Base-by-base conservation (phyloP, 92 coral and sea anemone species). In the Phenganax marumi region DNA sequence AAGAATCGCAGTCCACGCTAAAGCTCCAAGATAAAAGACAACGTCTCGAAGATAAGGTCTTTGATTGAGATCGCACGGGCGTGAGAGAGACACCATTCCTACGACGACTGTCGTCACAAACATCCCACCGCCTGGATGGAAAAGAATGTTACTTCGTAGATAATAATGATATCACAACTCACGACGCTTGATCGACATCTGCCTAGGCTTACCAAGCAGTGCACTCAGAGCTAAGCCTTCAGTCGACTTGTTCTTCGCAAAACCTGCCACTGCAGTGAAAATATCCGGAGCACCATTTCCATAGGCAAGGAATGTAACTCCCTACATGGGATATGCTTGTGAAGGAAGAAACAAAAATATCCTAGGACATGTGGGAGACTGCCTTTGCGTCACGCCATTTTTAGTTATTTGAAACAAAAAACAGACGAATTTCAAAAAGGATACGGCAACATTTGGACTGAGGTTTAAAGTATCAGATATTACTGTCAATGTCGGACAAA, bases 241-340 rank as follows among this genome's bases (percentile, higher is more conserved):
- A 19, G 88, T 77, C 50, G 60, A 57, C 33, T 47, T 66, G 16
- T 85, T 50, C 43, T 81, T 83, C 11, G 93, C 74, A 18, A 92
- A 85, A 47, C 89, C 99, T 81, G 97, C 97, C 70, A 96, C 81
- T 9, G 97, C 91, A 86, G 97, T 96, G 58, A 96, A 96, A 49
- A 96, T 96, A 52, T 96, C 99, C 54, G 99, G 99, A 3, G 99
- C 92, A 10, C 97, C 99, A 88, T 96, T 96, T 13, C 99, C 97
- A 76, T 81, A 91, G 0, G 99, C 99, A 65, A 96, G 80, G 70
- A 93, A 91, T 74, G 97, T 93, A 6, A 93, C 97, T 50, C 97
- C 97, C 97, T 93, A 22, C 8, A 17, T 13, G 11, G 7, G 4
- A 7, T n/a, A 3, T 50, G n/a, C 48, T 61, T 26, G 25, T 26